phyloP scores from a whole-genome alignment of 2,888 invertebrate genomes.

The Agonum fuliginosum region DNA sequence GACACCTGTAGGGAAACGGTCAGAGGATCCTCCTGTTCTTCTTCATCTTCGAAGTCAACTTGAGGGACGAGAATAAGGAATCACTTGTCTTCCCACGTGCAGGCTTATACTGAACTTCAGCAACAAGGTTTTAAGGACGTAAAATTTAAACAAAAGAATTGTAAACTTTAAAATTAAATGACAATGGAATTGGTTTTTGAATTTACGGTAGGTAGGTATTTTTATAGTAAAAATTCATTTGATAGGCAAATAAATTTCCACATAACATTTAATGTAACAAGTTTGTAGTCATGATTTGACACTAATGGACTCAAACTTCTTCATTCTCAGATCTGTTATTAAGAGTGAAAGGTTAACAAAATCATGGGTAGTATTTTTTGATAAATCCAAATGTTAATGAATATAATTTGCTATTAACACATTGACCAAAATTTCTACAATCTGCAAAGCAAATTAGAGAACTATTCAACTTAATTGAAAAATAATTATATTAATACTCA shows the following conservation, averaged over 20 bases:
- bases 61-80: no score
- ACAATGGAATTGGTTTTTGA: neutral
- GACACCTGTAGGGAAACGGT: no score
- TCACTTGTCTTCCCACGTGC: no score
- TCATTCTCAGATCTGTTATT: conserved; percentile 36
- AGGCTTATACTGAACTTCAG: no score
- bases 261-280: conserved; percentile 21
- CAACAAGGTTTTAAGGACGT: no score
- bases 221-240: neutral
- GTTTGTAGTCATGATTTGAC: conserved; percentile 46
- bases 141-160: no score
- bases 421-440: conserved; percentile 25
- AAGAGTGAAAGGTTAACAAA: conserved; percentile 52
- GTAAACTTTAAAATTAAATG: no score
- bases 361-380: conserved; percentile 26
- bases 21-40: no score
- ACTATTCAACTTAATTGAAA: no score
- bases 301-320: conserved; percentile 43
- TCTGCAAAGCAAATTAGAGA: neutral
- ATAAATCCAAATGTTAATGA: conserved; percentile 49
- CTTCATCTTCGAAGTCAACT: no score
- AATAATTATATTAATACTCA: neutral
- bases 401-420: conserved; percentile 3
- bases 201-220: neutral
- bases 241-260: conserved; percentile 14